These are phyloP conservation scores for Masticophis lateralis DNA, from an alignment of 2,797 vertebrate species.

Conservation along the genomic window DNA sequence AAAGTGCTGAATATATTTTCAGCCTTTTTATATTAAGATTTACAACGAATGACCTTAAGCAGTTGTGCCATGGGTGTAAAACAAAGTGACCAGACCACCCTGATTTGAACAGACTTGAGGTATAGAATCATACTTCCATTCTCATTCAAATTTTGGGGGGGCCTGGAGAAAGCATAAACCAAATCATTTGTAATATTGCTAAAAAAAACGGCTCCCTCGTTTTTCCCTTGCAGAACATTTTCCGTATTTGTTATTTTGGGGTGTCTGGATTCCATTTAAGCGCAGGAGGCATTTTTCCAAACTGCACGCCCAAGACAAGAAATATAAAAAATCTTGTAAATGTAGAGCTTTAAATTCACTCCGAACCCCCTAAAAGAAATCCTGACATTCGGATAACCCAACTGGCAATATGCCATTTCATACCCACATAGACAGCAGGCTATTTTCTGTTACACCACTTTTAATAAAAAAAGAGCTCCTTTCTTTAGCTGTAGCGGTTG, in stretches of 20 bases:
- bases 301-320: conserved; percentile 74
- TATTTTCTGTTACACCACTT: conserved; percentile 79
- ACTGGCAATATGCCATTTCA: conserved; percentile 73
- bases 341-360: conserved; percentile 71
- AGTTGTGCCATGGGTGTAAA: conserved; percentile 79
- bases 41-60: conserved; percentile 82
- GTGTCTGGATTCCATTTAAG: conserved; percentile 74
- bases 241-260: conserved; percentile 68
- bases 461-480: conserved; percentile 84
- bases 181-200: conserved; percentile 68
- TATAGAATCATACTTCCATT: conserved; percentile 80
- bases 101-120: conserved; percentile 77
- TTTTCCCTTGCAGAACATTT: conserved; percentile 73
- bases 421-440: conserved; percentile 74
- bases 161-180: conserved; percentile 54
- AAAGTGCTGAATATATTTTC: conserved; percentile 84
- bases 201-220: conserved; percentile 74
- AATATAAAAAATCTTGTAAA: conserved; percentile 71
- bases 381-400: conserved; percentile 69
- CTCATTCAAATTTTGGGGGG: conserved; percentile 77
- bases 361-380: conserved; percentile 66
- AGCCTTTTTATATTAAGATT: conserved; percentile 81
- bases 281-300: conserved; percentile 74
- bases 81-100: conserved; percentile 84
- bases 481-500: conserved; percentile 77